These are phyloP conservation scores for Oreonectes daqikongensis DNA, from an alignment of 2,797 vertebrate genomes.

Conservation along the genomic window DNA sequence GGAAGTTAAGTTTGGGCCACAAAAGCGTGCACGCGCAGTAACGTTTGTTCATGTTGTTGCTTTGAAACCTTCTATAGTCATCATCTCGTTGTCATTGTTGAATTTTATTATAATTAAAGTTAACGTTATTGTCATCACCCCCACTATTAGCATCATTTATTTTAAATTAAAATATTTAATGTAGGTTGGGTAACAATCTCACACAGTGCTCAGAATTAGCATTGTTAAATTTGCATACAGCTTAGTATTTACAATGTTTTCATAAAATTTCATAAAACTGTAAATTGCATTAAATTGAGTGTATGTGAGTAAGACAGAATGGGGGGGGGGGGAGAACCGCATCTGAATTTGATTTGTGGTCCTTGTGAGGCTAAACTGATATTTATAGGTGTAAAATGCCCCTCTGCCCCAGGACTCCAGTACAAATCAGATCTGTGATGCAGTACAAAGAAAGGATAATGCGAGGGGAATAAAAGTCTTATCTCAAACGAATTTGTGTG, in stretches of 20 bases:
- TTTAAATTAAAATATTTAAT: slow-evolving; percentile 6
- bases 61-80: too few species aligned
- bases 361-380: slow-evolving; percentile 71
- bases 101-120: too few species aligned
- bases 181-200: background rate
- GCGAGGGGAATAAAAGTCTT: slow-evolving; percentile 67
- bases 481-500: slow-evolving; percentile 43
- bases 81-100: background rate
- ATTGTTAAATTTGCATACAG: slow-evolving; percentile 26
- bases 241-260: slow-evolving; percentile 35
- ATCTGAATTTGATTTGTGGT: slow-evolving; percentile 69
- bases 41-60: too few species aligned
- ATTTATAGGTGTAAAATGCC: slow-evolving; percentile 81
- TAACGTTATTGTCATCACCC: background rate
- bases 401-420: slow-evolving; percentile 72
- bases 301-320: slow-evolving; percentile 8
- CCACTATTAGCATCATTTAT: background rate
- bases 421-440: slow-evolving; percentile 69
- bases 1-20: too few species aligned
- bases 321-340: slow-evolving; percentile 35
- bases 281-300: slow-evolving; percentile 58
- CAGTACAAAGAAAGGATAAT: slow-evolving; percentile 64
- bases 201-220: background rate
- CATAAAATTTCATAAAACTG: slow-evolving; percentile 56
- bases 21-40: too few species aligned